Percentiles rank a stretch among this genome's conserved stretches.
Conservation (phyloP, 1,140 invertebrate genomes). For the Stratiolaelaps scimitus region DNA sequence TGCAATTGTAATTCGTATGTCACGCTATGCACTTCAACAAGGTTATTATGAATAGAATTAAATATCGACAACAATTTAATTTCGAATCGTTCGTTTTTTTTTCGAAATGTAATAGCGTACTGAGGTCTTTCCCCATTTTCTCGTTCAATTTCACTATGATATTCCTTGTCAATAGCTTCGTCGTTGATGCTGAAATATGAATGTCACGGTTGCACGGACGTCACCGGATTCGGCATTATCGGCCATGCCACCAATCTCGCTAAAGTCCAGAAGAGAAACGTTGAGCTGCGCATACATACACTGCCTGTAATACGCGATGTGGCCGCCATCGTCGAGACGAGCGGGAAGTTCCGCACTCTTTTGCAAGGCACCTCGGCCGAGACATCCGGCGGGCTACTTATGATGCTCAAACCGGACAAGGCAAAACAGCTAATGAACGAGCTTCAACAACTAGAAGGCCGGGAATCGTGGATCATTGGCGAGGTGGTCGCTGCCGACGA, state of each 20-base stretch:
- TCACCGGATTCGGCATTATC: constrained; percentile 88
- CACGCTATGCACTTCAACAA: too few relatives aligned
- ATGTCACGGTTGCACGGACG: constrained; percentile 91
- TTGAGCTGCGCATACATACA: constrained; percentile 95
- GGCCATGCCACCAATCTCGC: constrained; percentile 93
- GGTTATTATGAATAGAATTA: too few relatives aligned
- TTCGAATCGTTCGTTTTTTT: too few relatives aligned
- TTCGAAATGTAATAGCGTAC: background rate
- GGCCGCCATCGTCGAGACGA: constrained; percentile 85
- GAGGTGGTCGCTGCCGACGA: constrained; percentile 37
- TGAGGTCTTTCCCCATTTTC: constrained; percentile 28
- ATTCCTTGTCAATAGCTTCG: constrained; percentile 50
- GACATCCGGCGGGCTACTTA: constrained; percentile 69
- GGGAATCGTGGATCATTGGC: constrained; percentile 96
- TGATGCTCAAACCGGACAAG: constrained; percentile 83
- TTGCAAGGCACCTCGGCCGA: constrained; percentile 75
- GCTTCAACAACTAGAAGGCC: constrained; percentile 83
- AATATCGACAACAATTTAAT: too few relatives aligned
- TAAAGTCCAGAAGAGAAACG: constrained; percentile 89
- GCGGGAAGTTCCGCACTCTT: constrained; percentile 88
- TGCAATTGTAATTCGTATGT: too few relatives aligned
- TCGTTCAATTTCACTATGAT: constrained; percentile 4
- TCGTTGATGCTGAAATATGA: constrained; percentile 94
- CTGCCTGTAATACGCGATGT: constrained; percentile 93
- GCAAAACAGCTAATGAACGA: constrained; percentile 94